These are phyloP conservation scores for Rhinophrynus dorsalis DNA, from an alignment of 2,797 vertebrate genomes.

Conservation along the genomic window DNA sequence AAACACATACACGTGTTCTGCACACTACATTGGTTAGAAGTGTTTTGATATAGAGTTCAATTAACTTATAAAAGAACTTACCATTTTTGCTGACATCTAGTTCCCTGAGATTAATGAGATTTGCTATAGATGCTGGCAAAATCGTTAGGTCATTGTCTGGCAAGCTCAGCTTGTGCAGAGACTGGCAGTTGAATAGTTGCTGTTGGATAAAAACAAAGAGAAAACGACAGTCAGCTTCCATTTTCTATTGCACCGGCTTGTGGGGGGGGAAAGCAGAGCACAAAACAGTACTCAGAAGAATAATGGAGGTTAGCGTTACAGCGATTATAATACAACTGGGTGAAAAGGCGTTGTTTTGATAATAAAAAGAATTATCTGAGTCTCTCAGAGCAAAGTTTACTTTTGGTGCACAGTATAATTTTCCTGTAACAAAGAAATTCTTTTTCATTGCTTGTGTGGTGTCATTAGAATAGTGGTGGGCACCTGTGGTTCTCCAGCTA, in stretches of 20 bases:
- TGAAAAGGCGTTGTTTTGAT: not conserved
- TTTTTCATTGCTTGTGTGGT: no score
- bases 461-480: no score
- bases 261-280: not conserved
- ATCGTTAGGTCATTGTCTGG: constrained; percentile 95
- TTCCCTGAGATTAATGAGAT: constrained; percentile 98
- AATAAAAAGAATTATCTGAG: no score
- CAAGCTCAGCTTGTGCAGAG: constrained; percentile 93
- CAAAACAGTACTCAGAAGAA: constrained; percentile 17
- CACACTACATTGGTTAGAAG: not conserved
- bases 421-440: no score
- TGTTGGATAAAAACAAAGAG: constrained; percentile 61
- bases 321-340: not conserved
- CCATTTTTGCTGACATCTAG: constrained; percentile 99
- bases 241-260: constrained; percentile 32
- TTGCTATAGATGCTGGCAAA: constrained; percentile 92
- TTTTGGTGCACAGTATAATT: no score
- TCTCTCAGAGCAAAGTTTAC: no score
- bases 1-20: not conserved
- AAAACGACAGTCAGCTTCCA: constrained; percentile 33
- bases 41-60: constrained; percentile 16
- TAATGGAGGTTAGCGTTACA: not conserved
- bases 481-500: no score
- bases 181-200: constrained; percentile 99
- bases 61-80: constrained; percentile 71